phyloP scores from a whole-genome alignment of 2,113 vertebrate species.

The Australoheros scitulus region DNA sequence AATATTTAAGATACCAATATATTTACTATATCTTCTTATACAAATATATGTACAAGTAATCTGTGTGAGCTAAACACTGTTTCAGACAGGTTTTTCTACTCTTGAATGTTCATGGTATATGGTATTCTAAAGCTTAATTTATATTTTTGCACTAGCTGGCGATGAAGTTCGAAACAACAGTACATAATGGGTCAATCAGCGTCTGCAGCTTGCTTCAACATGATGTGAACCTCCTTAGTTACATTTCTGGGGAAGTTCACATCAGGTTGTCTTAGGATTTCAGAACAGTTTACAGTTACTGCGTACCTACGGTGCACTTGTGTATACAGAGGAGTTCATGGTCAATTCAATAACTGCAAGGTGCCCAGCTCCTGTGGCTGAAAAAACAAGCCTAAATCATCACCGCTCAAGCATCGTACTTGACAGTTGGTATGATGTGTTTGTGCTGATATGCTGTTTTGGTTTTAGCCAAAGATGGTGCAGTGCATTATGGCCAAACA shows the following conservation, averaged over 20 bases:
- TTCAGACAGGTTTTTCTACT: not conserved
- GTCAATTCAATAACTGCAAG: too few species aligned
- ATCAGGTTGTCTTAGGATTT: not conserved
- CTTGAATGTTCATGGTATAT: not conserved
- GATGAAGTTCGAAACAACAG: too few species aligned
- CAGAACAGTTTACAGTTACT: not conserved
- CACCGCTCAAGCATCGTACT: not conserved
- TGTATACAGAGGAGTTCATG: too few species aligned
- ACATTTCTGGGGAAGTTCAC: not conserved
- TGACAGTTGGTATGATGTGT: not conserved
- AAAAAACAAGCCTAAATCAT: not conserved
- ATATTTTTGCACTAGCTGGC: not conserved
- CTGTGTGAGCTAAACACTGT: not conserved
- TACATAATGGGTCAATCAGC: not conserved
- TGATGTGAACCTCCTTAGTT: not conserved
- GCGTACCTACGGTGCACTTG: not conserved
- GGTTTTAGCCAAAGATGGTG: too few species aligned
- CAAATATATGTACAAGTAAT: not conserved
- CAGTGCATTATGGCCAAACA: too few species aligned
- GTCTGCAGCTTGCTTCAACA: not conserved
- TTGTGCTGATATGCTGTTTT: too few species aligned
- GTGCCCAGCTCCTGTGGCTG: not conserved
- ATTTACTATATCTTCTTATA: not conserved
- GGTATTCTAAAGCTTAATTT: not conserved
- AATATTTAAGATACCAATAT: not conserved